Evolutionary conservation across 2,113 vertebrate genomes (phyloP).

Genomic region (Pongo pygmaeus): DNA sequence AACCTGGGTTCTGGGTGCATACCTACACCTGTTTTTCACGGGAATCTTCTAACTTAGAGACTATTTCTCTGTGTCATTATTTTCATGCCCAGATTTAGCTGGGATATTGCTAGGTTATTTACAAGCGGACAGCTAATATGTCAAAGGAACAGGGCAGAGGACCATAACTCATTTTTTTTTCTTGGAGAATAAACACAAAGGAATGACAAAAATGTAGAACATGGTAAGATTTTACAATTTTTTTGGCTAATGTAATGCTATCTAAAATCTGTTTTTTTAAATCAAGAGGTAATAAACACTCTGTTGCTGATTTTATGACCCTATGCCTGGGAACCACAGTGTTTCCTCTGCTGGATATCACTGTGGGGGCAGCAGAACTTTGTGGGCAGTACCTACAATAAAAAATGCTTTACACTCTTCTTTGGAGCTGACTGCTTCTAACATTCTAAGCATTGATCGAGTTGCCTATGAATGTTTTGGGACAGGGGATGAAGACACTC

Average conservation of each 20-base stretch:
- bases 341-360: neutral
- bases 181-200: conserved; percentile 15
- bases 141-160: neutral
- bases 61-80: neutral
- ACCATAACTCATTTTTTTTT: neutral
- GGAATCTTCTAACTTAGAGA: neutral
- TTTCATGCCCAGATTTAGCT: neutral
- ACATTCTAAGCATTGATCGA: neutral
- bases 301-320: neutral
- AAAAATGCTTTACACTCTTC: neutral
- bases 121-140: neutral
- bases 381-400: neutral
- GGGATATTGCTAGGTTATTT: neutral
- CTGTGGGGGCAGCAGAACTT: neutral
- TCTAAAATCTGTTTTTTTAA: neutral
- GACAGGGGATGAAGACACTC: neutral
- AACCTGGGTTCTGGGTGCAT: neutral
- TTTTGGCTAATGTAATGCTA: neutral
- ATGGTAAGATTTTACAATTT: neutral
- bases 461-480: neutral
- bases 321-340: neutral
- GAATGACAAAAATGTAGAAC: neutral
- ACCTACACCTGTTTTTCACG: neutral
- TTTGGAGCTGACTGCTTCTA: neutral
- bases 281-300: neutral